Percentiles rank a stretch among this genome's conserved stretches.
Evolutionary conservation across 2,888 invertebrate genomes (phyloP).

Genomic region (Cremastinae sp.): DNA sequence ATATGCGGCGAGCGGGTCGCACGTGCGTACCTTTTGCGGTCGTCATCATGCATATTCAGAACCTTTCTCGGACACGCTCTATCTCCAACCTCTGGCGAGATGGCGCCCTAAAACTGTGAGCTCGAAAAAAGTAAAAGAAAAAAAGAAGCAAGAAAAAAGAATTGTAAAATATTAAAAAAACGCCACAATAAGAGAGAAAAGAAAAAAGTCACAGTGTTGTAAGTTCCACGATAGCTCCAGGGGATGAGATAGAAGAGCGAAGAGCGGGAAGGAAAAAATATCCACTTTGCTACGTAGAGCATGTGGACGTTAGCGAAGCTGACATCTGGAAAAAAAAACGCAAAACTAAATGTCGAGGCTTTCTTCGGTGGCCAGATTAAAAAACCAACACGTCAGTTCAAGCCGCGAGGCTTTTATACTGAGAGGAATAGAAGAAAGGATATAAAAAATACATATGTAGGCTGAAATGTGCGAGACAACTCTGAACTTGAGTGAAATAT

Average conservation of each 20-base stretch:
- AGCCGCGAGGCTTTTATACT: conserved; percentile 27
- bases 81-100: conserved; percentile 51
- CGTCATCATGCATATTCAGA: conserved; percentile 65
- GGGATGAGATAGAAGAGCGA: conserved; percentile 41
- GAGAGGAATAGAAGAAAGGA: conserved; percentile 10
- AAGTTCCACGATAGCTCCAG: conserved; percentile 38
- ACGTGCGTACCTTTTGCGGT: conserved; percentile 54
- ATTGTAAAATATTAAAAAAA: conserved; percentile 39
- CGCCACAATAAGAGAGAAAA: conserved; percentile 6
- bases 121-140: conserved; percentile 17
- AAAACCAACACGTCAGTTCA: conserved; percentile 38
- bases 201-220: conserved; percentile 19
- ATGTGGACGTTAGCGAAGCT: conserved; percentile 4
- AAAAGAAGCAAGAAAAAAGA: background rate
- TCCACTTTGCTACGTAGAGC: conserved; percentile 17
- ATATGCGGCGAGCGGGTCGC: conserved; percentile 28
- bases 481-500: background rate
- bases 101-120: conserved; percentile 37
- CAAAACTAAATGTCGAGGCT: conserved; percentile 54
- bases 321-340: conserved; percentile 50
- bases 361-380: conserved; percentile 54
- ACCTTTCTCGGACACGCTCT: conserved; percentile 42
- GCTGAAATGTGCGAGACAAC: conserved; percentile 30
- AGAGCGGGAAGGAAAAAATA: conserved; percentile 33
- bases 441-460: conserved; percentile 23